Conservation (phyloP, 2,888 invertebrate species). For the Zhengitettix transpicula region DNA sequence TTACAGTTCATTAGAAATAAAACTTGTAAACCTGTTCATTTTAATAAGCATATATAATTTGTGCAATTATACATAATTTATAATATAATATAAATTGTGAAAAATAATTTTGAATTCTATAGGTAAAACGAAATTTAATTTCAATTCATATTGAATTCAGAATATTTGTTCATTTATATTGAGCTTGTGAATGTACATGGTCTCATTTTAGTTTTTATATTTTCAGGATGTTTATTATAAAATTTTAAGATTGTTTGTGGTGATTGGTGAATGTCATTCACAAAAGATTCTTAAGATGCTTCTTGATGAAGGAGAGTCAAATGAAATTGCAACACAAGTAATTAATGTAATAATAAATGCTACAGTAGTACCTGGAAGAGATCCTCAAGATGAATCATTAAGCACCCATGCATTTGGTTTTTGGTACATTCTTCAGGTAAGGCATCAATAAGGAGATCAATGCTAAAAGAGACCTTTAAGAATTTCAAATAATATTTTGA, state of each 20-base stretch:
- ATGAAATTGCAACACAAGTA: conserved; percentile 39
- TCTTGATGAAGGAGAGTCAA: conserved; percentile 17
- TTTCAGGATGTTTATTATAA: not conserved
- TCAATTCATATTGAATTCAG: too few species aligned
- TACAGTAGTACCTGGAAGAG: conserved; percentile 65
- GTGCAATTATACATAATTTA: too few species aligned
- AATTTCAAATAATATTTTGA: too few species aligned
- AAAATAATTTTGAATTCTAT: too few species aligned
- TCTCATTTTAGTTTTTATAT: not conserved
- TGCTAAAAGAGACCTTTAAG: too few species aligned
- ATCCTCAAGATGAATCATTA: conserved; percentile 73
- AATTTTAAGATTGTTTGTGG: not conserved
- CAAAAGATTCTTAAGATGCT: not conserved
- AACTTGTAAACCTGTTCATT: too few species aligned
- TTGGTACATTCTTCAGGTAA: conserved; percentile 81
- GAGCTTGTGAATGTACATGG: too few species aligned
- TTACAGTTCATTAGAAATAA: too few species aligned
- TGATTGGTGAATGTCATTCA: not conserved
- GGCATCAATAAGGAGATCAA: conserved; percentile 2
- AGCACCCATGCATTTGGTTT: conserved; percentile 77
- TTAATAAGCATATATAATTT: too few species aligned
- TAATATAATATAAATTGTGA: too few species aligned
- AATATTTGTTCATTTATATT: too few species aligned
- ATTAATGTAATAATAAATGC: conserved; percentile 61
- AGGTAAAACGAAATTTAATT: too few species aligned